These are phyloP conservation scores for Bombus vancouverensis DNA, from an alignment of 1,140 invertebrate species.

Conservation along the genomic window DNA sequence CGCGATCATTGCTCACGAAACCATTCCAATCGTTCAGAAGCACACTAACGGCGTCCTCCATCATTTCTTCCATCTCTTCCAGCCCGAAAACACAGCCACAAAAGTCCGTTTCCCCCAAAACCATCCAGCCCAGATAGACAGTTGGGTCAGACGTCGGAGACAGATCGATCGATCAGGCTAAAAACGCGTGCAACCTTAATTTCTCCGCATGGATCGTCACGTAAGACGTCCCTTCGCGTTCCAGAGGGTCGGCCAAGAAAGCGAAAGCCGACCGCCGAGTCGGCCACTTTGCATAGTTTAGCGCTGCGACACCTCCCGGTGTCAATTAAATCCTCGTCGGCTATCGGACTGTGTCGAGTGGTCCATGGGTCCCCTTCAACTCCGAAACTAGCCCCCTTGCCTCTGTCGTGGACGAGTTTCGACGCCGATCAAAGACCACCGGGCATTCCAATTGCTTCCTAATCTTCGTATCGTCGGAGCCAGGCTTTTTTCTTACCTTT, in stretches of 20 bases:
- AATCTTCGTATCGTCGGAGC: slow-evolving; percentile 53
- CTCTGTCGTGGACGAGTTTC: slow-evolving; percentile 19
- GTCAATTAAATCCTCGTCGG: slow-evolving; percentile 72
- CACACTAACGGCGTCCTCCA: neutral
- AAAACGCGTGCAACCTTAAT: slow-evolving; percentile 43
- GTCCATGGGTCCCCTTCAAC: slow-evolving; percentile 36
- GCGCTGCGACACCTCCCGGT: slow-evolving; percentile 78
- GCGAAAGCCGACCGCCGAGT: slow-evolving; percentile 55
- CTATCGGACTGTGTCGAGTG: slow-evolving; percentile 59
- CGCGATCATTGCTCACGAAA: neutral
- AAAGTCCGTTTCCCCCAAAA: neutral
- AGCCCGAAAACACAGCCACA: neutral
- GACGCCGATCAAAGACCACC: slow-evolving; percentile 66
- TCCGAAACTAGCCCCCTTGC: slow-evolving; percentile 3
- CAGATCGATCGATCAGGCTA: slow-evolving; percentile 41
- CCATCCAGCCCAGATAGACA: neutral
- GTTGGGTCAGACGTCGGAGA: neutral
- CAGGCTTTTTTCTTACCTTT: neutral
- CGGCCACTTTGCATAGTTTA: slow-evolving; percentile 78
- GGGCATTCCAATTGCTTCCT: slow-evolving; percentile 68
- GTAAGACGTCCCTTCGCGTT: slow-evolving; percentile 35
- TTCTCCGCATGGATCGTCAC: slow-evolving; percentile 31
- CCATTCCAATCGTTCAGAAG: neutral
- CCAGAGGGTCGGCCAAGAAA: slow-evolving; percentile 21
- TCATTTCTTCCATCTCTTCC: neutral